Base-by-base conservation (phyloP, 2,797 vertebrate genomes). In the Ammospiza maritima region DNA sequence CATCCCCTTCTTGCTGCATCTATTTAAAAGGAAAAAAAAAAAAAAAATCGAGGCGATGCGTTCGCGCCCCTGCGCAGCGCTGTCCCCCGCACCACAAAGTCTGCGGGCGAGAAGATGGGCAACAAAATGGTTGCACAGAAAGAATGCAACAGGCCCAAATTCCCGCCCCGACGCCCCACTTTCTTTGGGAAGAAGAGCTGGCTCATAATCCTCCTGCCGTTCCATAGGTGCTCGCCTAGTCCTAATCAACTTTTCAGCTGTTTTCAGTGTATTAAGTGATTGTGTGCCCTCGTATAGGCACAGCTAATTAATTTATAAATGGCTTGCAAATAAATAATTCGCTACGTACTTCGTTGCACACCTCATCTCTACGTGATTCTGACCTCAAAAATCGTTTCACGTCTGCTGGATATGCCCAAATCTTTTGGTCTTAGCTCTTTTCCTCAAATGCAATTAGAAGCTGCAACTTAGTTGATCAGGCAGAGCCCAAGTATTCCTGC, bases 111-210 rank as follows among this genome's bases (percentile, higher is more conserved):
- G 93, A 92, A 86, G 78, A 50, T 94, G 89, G 96, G 92, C 90
- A 96, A 96, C 96, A 97, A 98, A 97, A 98, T 98, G 97, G 97
- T 96, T 87, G 94, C 96, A 95, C 40, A 67, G 89, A 84, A 96
- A 78, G 89, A 95, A 96, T 88, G 93, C 97, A 98, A 97, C 97
- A 98, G 97, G 97, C 96, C 97, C 85, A 0, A 20, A 51, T 94
- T 94, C 58, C 88, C 75, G 74, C 81, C 42, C 26, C 60, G 71
- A 21, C 58, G 38, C 94, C 90, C 82, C 94, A 48, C 71, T 80
- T 54, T 75, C 88, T 36, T 36, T 5, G 65, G 88, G 71, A 80
- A 90, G 88, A 40, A 48, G 48, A 64, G 30, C 62, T 6, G 32
- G 69, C 16, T 34, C 20, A 4, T 45, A 29, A 27, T 32, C 36